Evolutionary conservation across 2,888 invertebrate genomes (phyloP), one percentile per base, ranked within the genome.

Genomic region (Plebejus anna): DNA sequence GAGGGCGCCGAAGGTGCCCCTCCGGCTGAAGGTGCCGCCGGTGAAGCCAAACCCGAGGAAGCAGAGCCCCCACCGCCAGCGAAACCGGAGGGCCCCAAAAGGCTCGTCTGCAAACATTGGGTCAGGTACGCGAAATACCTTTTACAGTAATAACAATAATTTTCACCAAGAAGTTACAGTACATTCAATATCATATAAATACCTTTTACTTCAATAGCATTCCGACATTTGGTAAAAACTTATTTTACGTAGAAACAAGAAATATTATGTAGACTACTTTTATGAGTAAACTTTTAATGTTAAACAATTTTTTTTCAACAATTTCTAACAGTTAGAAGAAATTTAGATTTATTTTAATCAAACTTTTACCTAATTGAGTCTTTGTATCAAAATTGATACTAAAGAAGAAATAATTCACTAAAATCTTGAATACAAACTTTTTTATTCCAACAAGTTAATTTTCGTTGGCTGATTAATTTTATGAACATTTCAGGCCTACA

Each of bases 81-180:
- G 77, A 85, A 94, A 79, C 86, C 86, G 79, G 85, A 84, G 80
- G 95, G 95, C 82, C 96, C 96, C 81, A 96, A 95, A 83, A 95
- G 96, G 82, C 94, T 97, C 77, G 94, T 97, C 80, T 96, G 96
- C 92, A 96, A 95, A 86, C 97, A 97, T 86, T 98, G 97, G 97
- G 97, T 96, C 86, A 96, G 97, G 95, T 96, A 89, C 85, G 85
- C 28, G 59, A 42, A 16, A 70, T 75, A 16, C 55, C 55, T 13
- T 16, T 55, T 9, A 42, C 6, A 22, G 22, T 22, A 22, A 22
- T 22, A 22, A 22, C 22, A 22, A 22, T 22, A 22, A 22, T 22
- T 22, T 22, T 22, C 22, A 22, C 22, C 22, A 22, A 22, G 22
- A 22, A 22, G 22, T 22, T 22, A 22, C 22, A 22, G 22, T 22